phyloP scores from a whole-genome alignment of 2,797 vertebrate species.

The Parauchenoglanis ngamensis region DNA sequence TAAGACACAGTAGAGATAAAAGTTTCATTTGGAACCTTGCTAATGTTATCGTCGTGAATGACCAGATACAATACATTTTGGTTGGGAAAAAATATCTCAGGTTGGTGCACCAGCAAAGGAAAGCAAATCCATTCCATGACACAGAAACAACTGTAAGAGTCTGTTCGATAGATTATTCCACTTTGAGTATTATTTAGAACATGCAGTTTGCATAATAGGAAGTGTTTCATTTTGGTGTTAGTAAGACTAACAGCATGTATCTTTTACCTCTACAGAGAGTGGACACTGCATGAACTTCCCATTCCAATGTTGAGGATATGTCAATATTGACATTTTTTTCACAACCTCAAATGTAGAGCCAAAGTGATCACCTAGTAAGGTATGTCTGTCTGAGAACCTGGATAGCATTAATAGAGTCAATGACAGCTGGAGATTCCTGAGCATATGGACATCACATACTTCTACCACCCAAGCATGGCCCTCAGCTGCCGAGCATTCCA shows the following conservation, averaged over 20 bases:
- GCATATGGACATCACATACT: constrained; percentile 46
- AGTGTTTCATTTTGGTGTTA: background rate
- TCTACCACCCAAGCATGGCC: constrained; percentile 50
- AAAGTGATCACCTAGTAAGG: background rate
- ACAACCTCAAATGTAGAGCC: background rate
- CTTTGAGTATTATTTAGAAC: background rate
- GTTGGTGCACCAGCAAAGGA: background rate
- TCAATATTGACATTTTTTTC: background rate
- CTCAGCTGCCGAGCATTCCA: constrained; percentile 54
- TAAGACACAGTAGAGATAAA: background rate
- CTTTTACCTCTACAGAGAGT: background rate
- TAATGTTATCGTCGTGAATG: background rate
- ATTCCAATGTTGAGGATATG: background rate
- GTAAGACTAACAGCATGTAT: background rate
- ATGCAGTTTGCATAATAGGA: background rate
- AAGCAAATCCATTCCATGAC: background rate
- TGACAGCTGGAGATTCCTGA: constrained; percentile 58
- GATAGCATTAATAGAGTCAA: constrained; percentile 33
- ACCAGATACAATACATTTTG: background rate
- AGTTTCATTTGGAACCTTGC: background rate
- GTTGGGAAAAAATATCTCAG: constrained; percentile 5
- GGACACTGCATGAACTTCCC: background rate
- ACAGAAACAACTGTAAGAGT: background rate
- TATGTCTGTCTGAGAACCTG: background rate
- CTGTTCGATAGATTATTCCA: background rate